Percentiles rank a stretch among this genome's conserved stretches.
Conservation (phyloP, 2,797 vertebrate species). For the Ctenopoma multispine region DNA sequence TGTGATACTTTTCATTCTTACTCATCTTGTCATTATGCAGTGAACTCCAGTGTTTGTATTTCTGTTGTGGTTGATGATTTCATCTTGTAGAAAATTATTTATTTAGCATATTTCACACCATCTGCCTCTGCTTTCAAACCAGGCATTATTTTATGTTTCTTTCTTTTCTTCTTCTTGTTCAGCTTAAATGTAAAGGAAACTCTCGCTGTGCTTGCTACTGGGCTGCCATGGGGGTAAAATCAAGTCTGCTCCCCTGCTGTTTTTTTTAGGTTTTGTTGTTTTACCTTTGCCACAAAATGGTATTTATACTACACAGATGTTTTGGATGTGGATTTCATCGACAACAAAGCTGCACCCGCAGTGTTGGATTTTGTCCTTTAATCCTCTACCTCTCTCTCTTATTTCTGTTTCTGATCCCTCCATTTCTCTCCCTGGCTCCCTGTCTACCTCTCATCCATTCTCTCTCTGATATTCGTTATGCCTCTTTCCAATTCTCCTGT, state of each 20-base stretch:
- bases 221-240: conserved; percentile 38
- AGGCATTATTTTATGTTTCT: conserved; percentile 41
- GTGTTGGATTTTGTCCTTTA: conserved; percentile 38
- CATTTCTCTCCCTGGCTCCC: conserved; percentile 26
- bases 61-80: conserved; percentile 38
- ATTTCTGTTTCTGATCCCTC: conserved; percentile 11
- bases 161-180: conserved; percentile 35
- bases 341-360: conserved; percentile 31
- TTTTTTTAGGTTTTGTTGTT: conserved; percentile 39
- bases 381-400: conserved; percentile 15
- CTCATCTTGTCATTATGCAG: background rate
- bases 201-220: conserved; percentile 32
- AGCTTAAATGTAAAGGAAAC: conserved; percentile 56
- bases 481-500: conserved; percentile 67
- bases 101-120: conserved; percentile 41
- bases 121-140: conserved; percentile 51
- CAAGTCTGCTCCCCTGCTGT: conserved; percentile 31
- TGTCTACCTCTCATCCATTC: conserved; percentile 27
- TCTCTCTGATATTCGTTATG: conserved; percentile 51
- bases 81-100: conserved; percentile 36
- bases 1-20: conserved; percentile 4
- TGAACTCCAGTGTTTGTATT: conserved; percentile 28
- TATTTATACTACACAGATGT: conserved; percentile 33
- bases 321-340: conserved; percentile 46
- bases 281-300: conserved; percentile 27